Conservation (phyloP, 2,888 invertebrate genomes). For the Rosalia funebris region DNA sequence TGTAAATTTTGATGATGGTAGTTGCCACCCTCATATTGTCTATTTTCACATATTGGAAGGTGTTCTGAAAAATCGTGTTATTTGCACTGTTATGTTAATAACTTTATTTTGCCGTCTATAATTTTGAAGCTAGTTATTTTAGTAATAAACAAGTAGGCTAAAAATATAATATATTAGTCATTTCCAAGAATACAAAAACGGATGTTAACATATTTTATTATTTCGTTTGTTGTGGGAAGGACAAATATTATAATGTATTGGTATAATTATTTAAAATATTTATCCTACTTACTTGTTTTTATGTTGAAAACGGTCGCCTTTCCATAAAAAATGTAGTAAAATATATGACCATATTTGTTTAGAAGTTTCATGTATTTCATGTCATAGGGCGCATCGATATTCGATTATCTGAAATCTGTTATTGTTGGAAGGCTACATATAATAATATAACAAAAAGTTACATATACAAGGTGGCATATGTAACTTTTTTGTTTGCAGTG, state of each 20-base stretch:
- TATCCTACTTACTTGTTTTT: no score
- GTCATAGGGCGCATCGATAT: no score
- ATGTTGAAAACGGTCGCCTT: no score
- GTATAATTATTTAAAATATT: not conserved
- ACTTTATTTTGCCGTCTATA: slow-evolving; percentile 6
- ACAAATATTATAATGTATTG: not conserved
- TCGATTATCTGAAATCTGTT: no score
- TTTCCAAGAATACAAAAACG: slow-evolving; percentile 7
- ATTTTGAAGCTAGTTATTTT: slow-evolving; percentile 12
- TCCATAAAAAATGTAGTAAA: no score
- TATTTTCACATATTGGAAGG: slow-evolving; percentile 17
- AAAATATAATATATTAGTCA: slow-evolving; percentile 17
- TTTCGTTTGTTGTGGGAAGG: not conserved
- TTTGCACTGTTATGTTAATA: slow-evolving; percentile 14
- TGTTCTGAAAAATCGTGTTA: slow-evolving; percentile 21
- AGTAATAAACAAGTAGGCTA: slow-evolving; percentile 15
- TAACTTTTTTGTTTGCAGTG: no score
- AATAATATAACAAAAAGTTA: no score
- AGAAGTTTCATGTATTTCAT: no score
- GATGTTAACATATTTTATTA: slow-evolving; percentile 13
- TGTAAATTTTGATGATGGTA: not conserved
- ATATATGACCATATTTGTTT: no score
- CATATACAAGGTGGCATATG: no score
- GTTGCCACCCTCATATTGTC: slow-evolving; percentile 18
- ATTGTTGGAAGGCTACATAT: no score